Percentiles rank a stretch among this genome's conserved stretches.
phyloP scores from a whole-genome alignment of 2,113 vertebrate species.

The Gulo gulo region DNA sequence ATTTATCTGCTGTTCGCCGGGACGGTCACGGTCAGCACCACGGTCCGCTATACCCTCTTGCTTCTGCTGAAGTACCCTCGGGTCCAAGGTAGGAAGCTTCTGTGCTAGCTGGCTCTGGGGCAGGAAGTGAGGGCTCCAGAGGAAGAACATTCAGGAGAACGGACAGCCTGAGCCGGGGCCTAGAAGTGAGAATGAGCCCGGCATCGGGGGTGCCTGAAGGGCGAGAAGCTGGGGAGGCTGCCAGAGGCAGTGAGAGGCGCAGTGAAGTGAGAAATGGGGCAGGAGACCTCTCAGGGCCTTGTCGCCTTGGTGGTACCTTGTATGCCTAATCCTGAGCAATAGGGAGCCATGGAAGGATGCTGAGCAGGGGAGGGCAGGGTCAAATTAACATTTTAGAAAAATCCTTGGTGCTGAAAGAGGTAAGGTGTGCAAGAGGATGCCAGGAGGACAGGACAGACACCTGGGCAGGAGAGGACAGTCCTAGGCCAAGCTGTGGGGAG shows the following conservation, averaged over 20 bases:
- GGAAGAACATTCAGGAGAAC: no score
- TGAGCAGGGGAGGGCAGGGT: neutral
- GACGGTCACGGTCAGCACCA: conserved; percentile 64
- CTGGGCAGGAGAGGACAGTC: neutral
- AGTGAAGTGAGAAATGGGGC: neutral
- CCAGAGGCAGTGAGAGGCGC: accelerated
- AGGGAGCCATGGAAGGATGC: neutral
- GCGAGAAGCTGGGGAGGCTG: accelerated
- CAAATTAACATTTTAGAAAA: neutral
- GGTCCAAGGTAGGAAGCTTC: conserved; percentile 64
- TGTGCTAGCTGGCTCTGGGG: neutral
- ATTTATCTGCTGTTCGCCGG: conserved; percentile 73
- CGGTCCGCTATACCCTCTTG: conserved; percentile 64
- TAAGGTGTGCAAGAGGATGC: neutral
- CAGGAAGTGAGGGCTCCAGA: neutral
- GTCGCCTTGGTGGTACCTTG: accelerated
- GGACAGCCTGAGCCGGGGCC: neutral
- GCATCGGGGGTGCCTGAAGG: neutral
- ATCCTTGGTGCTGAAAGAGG: neutral
- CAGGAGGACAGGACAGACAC: neutral
- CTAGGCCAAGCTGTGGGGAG: neutral
- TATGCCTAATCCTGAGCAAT: neutral
- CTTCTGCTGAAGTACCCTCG: conserved; percentile 75
- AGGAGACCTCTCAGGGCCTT: neutral
- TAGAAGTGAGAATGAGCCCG: neutral